phyloP scores from a whole-genome alignment of 2,113 vertebrate species.

The Hydrolagus affinis region DNA sequence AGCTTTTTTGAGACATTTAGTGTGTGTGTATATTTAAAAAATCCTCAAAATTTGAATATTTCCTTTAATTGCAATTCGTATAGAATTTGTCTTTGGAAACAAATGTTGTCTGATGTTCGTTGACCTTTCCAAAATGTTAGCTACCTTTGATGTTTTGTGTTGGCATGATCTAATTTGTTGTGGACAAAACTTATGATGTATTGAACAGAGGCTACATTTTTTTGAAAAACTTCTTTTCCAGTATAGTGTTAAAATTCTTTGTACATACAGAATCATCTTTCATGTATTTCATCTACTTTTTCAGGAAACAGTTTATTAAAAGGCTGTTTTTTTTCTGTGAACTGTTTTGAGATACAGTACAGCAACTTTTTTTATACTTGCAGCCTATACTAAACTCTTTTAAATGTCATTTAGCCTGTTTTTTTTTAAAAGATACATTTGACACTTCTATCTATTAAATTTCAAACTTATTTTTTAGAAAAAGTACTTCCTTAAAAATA shows the following conservation, averaged over 20 bases:
- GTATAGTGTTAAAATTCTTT: conserved; percentile 23
- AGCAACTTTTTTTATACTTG: conserved; percentile 7
- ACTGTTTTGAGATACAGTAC: conserved; percentile 19
- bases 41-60: not conserved
- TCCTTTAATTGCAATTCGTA: not conserved
- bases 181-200: not conserved
- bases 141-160: not conserved
- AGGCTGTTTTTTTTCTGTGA: not conserved
- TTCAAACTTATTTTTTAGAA: not conserved
- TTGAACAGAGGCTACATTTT: not conserved
- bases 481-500: conserved; percentile 1
- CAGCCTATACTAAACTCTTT: conserved; percentile 22
- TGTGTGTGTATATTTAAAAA: not conserved
- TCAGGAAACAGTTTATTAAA: conserved; percentile 4
- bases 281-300: conserved; percentile 23
- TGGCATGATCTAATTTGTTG: conserved; percentile 4
- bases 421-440: conserved; percentile 30
- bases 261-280: conserved; percentile 11
- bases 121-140: not conserved
- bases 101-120: not conserved
- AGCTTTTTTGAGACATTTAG: not conserved
- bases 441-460: conserved; percentile 7
- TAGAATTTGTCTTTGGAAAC: not conserved
- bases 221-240: not conserved
- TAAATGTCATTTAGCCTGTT: conserved; percentile 20